These are phyloP conservation scores for Holothuria leucospilota DNA, from an alignment of 53 echinoderm and acorn worm species.

Conservation along the genomic window DNA sequence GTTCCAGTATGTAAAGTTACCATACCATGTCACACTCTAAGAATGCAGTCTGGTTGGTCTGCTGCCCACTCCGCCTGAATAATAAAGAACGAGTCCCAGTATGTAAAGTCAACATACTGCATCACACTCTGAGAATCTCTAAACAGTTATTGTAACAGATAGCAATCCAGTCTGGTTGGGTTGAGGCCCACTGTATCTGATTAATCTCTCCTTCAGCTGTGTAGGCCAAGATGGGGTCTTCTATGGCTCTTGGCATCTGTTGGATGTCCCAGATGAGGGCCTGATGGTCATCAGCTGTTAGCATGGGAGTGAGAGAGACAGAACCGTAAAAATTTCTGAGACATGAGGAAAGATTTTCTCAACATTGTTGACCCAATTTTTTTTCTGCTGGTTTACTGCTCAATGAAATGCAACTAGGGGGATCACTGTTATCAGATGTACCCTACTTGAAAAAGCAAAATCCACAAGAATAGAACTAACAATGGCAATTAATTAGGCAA, in stretches of 20 bases:
- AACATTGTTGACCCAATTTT: too few species aligned
- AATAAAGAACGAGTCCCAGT: slow-evolving; percentile 35
- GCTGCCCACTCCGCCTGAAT: slow-evolving; percentile 98
- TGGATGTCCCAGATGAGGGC: slow-evolving; percentile 99
- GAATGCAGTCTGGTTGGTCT: slow-evolving; percentile 97
- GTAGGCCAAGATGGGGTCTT: slow-evolving; percentile 97
- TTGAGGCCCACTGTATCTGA: slow-evolving; percentile 99
- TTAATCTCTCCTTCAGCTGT: slow-evolving; percentile 99
- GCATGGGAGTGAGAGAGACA: not conserved
- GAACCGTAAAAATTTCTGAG: too few species aligned
- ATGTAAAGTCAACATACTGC: too few species aligned
- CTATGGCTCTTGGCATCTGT: slow-evolving; percentile 97
- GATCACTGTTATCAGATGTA: too few species aligned
- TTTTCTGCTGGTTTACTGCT: too few species aligned
- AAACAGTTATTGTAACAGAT: slow-evolving; percentile 99
- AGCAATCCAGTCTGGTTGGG: slow-evolving; percentile 99
- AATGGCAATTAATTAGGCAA: too few species aligned
- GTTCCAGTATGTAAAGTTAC: too few species aligned
- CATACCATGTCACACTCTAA: slow-evolving; percentile 5
- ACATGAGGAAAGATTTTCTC: not conserved
- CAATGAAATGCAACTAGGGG: too few species aligned
- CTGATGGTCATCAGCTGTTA: slow-evolving; percentile 95
- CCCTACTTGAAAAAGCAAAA: too few species aligned
- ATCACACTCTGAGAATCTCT: slow-evolving; percentile 93
- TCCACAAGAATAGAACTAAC: too few species aligned